Evolutionary conservation across 2,888 invertebrate species (phyloP), one percentile per base, ranked within the genome.

Genomic region (Labia minor): DNA sequence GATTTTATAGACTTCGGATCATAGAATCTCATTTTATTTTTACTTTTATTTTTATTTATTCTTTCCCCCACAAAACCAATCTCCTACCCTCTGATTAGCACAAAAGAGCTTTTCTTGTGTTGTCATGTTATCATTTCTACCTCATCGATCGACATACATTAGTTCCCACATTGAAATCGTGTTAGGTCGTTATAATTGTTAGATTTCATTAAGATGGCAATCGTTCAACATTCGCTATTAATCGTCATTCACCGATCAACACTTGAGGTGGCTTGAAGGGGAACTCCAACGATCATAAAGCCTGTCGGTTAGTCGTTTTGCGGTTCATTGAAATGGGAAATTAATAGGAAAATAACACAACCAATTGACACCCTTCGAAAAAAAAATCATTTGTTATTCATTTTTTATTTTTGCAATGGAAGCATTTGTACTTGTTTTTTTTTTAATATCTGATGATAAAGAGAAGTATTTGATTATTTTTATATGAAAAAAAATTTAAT

Each of bases 151-250:
- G 3, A 49, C n/a, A n/a, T 49, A 49, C 14, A 49, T 49, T 14
- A 49, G n/a, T 49, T 49, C 6, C 14, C 49, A 8, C 49, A 49
- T 49, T 49, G 49, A 49, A 49, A 49, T 49, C 8, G 16, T 16
- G 16, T 8, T 16, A 49, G 6, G 16, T 3, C 49, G 14, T n/a
- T 49, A 49, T 49, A 49, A 49, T 49, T 49, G 49, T 14, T 49
- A 8, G 3, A 14, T 49, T 49, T 49, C 49, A 49, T 49, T 14
- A 49, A 49, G 49, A 49, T 8, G 49, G 49, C 49, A 49, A 49
- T 49, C 49, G 49, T 49, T 49, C 49, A 49, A 49, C 49, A 49
- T n/a, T 49, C 14, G 16, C 49, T n/a, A 49, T 49, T 49, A 49
- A 49, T 49, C 49, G 49, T 49, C 49, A n/a, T 3, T 14, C 49